Base-by-base conservation (phyloP, 2,113 vertebrate species). In the Ancistrus triradiatus region DNA sequence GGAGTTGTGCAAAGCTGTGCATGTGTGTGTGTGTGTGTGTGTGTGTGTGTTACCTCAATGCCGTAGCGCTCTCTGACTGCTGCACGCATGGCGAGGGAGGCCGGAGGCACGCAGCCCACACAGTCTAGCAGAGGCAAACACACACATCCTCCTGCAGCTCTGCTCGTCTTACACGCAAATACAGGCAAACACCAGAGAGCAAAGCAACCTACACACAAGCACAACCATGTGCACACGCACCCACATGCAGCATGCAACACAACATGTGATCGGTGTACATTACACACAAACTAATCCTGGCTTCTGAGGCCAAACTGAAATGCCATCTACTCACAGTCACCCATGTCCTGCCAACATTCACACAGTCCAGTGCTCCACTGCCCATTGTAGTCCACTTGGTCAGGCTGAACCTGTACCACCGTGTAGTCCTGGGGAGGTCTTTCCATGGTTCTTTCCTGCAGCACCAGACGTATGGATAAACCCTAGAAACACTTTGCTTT, bases 141-240 rank as follows among this genome's bases (percentile, higher is more conserved):
- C 1, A 77, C 70, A 60, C 80, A 84, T 0, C 55, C 80, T 7
- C 81, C 85, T 7, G 71, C 73, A 0, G 71, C 75, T 7, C 65
- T 69, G 57, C 78, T 83, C 57, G 77, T 82, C 72, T 84, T 83
- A 70, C 86, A 86, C 42, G 82, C 82, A 53, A 86, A 86, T 57
- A 88, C 68, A 21, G 84, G 84, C 63, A 89, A 75, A 70, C 87
- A 89, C 78, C 86, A 89, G 18, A 85, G 59, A 10, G 85, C 87
- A 48, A 55, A 69, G 15, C 51, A 63, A 42, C 60, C 60, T 65
- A 42, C 21, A 61, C 25, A 66, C 44, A 57, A 27, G 27, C 24
- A 46, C 15, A 55, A 31, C 52, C 19, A 47, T 27, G 15, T 22
- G 48, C 18, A 71, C 4, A 40, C 4, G 18, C 14, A 31, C 33